phyloP scores from a whole-genome alignment of 2,113 vertebrate genomes.

The Oncorhynchus kisutch region DNA sequence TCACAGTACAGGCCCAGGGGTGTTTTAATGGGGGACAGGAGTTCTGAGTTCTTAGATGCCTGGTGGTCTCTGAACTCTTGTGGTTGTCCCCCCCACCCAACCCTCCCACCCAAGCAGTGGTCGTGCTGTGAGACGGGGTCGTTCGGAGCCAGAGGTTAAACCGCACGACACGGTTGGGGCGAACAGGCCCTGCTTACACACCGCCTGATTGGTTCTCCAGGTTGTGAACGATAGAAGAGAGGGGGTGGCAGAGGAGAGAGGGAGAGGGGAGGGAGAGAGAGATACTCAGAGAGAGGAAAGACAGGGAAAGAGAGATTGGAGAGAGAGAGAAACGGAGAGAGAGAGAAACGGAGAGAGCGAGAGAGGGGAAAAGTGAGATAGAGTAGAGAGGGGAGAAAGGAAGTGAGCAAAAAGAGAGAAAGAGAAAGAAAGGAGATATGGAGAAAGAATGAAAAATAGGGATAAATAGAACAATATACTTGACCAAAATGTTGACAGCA shows the following conservation, averaged over 20 bases:
- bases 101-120: slow-evolving; percentile 64
- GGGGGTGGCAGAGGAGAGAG: slow-evolving; percentile 19
- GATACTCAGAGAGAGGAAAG: background rate
- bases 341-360: too few relatives aligned
- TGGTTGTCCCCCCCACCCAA: slow-evolving; percentile 24
- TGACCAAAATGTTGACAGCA: too few relatives aligned
- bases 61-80: slow-evolving; percentile 60
- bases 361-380: too few relatives aligned
- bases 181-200: slow-evolving; percentile 56
- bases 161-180: slow-evolving; percentile 51
- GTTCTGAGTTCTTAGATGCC: slow-evolving; percentile 35
- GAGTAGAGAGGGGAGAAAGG: slow-evolving; percentile 11
- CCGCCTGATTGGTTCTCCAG: slow-evolving; percentile 75
- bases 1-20: background rate
- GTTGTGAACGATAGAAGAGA: slow-evolving; percentile 40
- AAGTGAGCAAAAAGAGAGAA: slow-evolving; percentile 22
- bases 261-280: background rate
- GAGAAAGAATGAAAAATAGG: background rate
- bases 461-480: too few relatives aligned
- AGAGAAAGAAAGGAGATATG: background rate
- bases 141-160: slow-evolving; percentile 63
- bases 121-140: slow-evolving; percentile 51
- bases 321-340: too few relatives aligned
- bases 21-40: slow-evolving; percentile 28
- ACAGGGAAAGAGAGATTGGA: slow-evolving; percentile 9